phyloP scores from a whole-genome alignment of 1,140 invertebrate species.

The Ceratina calcarata region DNA sequence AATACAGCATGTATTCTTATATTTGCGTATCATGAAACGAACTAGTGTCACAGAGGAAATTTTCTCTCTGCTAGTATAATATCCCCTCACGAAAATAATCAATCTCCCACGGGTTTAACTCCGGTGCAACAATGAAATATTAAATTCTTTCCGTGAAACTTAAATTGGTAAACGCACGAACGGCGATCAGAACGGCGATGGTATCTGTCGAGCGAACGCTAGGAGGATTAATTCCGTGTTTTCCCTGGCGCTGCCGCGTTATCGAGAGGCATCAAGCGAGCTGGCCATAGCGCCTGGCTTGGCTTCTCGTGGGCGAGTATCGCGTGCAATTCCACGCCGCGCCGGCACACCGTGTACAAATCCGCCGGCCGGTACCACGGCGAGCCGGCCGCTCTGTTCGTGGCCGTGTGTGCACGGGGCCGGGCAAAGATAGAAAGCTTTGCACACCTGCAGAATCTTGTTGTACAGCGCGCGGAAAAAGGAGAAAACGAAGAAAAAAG shows the following conservation, averaged over 20 bases:
- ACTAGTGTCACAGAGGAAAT: no score
- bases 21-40: no score
- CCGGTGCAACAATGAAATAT: background rate
- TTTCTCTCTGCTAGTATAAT: background rate
- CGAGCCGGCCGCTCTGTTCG: background rate
- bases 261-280: conserved; percentile 12
- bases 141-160: background rate
- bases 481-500: conserved; percentile 5
- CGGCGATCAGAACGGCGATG: background rate
- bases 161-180: conserved; percentile 12
- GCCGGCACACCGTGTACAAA: conserved; percentile 36
- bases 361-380: background rate
- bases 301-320: conserved; percentile 9
- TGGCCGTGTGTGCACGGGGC: conserved; percentile 1
- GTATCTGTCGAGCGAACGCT: background rate
- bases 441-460: conserved; percentile 50
- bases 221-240: conserved; percentile 34
- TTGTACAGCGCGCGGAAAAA: conserved; percentile 24
- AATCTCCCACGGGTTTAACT: background rate
- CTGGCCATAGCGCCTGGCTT: background rate
- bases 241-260: background rate
- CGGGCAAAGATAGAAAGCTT: conserved; percentile 50
- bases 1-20: no score
- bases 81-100: background rate
- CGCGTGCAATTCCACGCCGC: conserved; percentile 27